Evolutionary conservation across 1,140 invertebrate genomes (phyloP).

Genomic region (Dolichoris vasculosae): DNA sequence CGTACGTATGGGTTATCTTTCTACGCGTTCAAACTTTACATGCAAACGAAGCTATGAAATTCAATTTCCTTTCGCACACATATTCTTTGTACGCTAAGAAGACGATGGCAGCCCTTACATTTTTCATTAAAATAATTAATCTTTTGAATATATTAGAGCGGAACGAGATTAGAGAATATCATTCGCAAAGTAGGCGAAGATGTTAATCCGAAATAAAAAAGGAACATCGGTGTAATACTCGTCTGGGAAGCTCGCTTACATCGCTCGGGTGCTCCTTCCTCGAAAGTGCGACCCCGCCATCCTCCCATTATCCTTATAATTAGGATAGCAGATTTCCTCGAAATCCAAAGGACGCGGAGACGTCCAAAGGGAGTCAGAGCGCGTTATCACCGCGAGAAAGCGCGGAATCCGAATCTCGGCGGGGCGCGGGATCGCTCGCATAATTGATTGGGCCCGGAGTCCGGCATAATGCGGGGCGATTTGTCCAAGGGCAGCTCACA

Average conservation of each 20-base stretch:
- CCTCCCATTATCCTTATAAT: too few relatives aligned
- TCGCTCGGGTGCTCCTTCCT: too few relatives aligned
- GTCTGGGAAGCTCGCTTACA: too few relatives aligned
- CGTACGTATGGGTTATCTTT: not conserved
- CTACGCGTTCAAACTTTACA: not conserved
- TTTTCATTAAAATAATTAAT: slow-evolving; percentile 11
- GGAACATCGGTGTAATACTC: too few relatives aligned
- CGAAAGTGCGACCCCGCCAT: too few relatives aligned
- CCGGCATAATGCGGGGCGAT: slow-evolving; percentile 72
- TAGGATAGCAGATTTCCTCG: too few relatives aligned
- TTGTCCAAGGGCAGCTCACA: slow-evolving; percentile 68
- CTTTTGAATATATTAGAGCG: not conserved
- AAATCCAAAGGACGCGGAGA: too few relatives aligned
- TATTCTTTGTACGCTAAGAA: not conserved
- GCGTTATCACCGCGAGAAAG: not conserved
- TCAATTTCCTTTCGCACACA: not conserved
- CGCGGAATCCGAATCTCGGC: not conserved
- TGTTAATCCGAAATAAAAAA: not conserved
- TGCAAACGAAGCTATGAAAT: not conserved
- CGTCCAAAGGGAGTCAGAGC: too few relatives aligned
- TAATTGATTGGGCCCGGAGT: slow-evolving; percentile 73
- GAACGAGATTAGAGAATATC: not conserved
- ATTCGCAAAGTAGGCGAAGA: not conserved
- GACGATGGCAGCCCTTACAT: not conserved
- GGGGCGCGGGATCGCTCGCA: slow-evolving; percentile 17